Evolutionary conservation across 2,797 vertebrate species (phyloP), one percentile per base, ranked within the genome.

Genomic region (Poeciliopsis gracilis): DNA sequence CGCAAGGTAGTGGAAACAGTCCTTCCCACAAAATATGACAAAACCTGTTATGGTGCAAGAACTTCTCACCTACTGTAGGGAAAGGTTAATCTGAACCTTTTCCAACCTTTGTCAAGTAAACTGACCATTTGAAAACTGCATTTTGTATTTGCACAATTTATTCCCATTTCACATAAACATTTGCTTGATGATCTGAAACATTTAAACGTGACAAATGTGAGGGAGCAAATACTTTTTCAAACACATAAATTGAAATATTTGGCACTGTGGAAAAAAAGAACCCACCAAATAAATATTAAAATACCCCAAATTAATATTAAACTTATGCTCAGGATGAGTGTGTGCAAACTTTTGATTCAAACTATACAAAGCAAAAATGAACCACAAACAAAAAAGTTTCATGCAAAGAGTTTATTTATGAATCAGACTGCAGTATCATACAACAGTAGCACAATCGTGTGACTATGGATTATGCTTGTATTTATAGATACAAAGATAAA

Each of bases 331-430:
- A 46, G 25, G n/a, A 45, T 45, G 63, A 41, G n/a, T 30, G 43
- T 46, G 46, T 46, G 43, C n/a, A 71, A 30, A 45, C 25, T 0
- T 46, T 9, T 71, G 41, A 71, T 43, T 45, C 25, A 72, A 2
- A 55, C 2, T 25, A 38, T 36, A 51, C 28, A 23, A 80, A 78
- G 47, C 25, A 83, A 36, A 3, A 87, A 90, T 75, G 76, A 80
- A 93, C 83, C 78, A 93, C 91, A 93, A 86, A 92, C 86, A 86
- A n/a, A 85, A 59, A 83, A 55, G 55, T 78, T 94, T 94, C 95
- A 95, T 96, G 95, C 95, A 96, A 95, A 94, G 90, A 94, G 90
- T 96, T 96, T 96, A 96, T 96, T 95, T 94, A 93, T 93, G 93
- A 96, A 95, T 95, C 90, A 86, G 93, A 94, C 93, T 92, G 93